Evolutionary conservation across 1,140 invertebrate genomes (phyloP).

Genomic region (Sitodiplosis mosellana): DNA sequence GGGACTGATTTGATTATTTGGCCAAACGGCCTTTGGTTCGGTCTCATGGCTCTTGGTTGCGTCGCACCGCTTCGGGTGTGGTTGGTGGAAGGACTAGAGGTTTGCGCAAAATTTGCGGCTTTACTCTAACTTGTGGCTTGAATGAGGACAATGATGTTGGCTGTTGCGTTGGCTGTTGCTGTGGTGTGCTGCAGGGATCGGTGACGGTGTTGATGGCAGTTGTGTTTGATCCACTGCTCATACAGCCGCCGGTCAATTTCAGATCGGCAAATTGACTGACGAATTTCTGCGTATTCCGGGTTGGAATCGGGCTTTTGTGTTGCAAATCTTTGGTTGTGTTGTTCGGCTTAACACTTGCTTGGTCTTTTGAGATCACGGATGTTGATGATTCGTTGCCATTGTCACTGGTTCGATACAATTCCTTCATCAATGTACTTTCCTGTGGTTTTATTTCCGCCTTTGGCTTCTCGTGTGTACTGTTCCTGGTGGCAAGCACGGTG

Average conservation of each 20-base stretch:
- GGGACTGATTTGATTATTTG: too few species aligned
- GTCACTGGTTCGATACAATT: neutral
- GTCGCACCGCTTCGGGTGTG: conserved; percentile 16
- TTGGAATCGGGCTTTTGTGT: conserved; percentile 28
- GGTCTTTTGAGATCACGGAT: neutral
- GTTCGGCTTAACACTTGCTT: too few species aligned
- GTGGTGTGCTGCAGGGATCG: neutral
- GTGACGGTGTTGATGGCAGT: neutral
- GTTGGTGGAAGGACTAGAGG: conserved; percentile 34
- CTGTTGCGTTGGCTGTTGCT: neutral
- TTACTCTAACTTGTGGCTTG: conserved; percentile 51
- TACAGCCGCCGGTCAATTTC: conserved; percentile 31
- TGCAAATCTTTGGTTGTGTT: neutral
- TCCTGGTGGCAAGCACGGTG: conserved; percentile 5
- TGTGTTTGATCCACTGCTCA: conserved; percentile 5
- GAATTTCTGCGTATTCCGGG: conserved; percentile 34
- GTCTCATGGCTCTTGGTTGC: neutral
- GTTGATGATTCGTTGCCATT: neutral
- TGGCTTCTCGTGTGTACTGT: conserved; percentile 7
- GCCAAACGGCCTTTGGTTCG: too few species aligned
- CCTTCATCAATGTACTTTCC: neutral
- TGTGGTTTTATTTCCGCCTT: conserved; percentile 2
- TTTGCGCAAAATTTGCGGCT: conserved; percentile 52
- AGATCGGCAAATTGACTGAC: conserved; percentile 38
- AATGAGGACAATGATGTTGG: conserved; percentile 26